Percentiles rank a stretch among this genome's conserved stretches.
Conservation (phyloP, 2,888 invertebrate species). For the Limenitis camilla region DNA sequence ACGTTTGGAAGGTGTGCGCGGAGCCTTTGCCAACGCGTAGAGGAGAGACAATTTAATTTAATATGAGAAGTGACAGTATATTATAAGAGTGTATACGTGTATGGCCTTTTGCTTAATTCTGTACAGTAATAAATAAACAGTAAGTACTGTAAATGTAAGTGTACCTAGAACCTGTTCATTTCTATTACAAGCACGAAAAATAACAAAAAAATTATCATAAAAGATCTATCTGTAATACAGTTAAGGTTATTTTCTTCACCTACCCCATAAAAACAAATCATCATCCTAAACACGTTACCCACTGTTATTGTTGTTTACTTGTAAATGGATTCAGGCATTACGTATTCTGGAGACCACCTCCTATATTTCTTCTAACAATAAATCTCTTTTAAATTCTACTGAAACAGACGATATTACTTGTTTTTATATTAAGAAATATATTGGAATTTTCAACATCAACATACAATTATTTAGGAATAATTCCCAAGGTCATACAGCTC, state of each 20-base stretch:
- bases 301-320: constrained; percentile 21
- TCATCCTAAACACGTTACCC: constrained; percentile 17
- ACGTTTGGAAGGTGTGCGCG: no score
- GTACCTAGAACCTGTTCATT: no score
- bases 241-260: not conserved
- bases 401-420: not conserved
- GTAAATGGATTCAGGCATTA: constrained; percentile 21
- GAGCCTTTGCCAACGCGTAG: no score
- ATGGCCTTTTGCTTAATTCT: no score
- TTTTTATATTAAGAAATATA: not conserved
- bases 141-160: no score
- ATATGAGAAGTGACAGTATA: no score
- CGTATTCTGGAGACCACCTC: constrained; percentile 16
- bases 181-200: no score
- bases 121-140: no score
- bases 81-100: no score
- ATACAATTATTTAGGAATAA: not conserved
- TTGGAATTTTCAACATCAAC: not conserved
- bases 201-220: no score
- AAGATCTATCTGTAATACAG: not conserved
- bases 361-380: constrained; percentile 21
- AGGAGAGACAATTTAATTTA: no score
- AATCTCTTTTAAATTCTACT: constrained; percentile 7
- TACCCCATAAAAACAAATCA: constrained; percentile 13
- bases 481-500: no score